Evolutionary conservation across 1,140 invertebrate genomes (phyloP).

Genomic region (Drosophila triauraria): DNA sequence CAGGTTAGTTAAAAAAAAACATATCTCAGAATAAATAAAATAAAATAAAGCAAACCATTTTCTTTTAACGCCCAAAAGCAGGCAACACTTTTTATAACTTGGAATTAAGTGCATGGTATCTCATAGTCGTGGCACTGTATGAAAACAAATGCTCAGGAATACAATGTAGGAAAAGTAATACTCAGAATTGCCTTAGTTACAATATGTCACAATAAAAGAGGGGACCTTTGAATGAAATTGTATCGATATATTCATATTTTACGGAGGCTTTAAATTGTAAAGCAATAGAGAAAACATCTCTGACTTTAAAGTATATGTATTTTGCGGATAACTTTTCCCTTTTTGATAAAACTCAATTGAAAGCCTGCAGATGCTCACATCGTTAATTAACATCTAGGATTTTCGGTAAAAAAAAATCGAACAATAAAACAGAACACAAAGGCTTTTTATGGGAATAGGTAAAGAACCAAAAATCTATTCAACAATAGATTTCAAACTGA

Average conservation of each 20-base stretch:
- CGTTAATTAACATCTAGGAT: neutral
- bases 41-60: neutral
- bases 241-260: no score
- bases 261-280: no score
- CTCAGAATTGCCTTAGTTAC: no score
- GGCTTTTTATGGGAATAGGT: slow-evolving; percentile 4
- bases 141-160: no score
- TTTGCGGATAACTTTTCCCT: neutral
- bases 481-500: slow-evolving; percentile 4
- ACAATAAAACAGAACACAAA: neutral
- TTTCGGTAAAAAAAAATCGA: neutral
- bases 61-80: neutral
- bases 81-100: no score
- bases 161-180: no score
- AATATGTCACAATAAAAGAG: no score
- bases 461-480: slow-evolving; percentile 1
- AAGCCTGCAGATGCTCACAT: neutral
- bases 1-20: no score
- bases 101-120: neutral
- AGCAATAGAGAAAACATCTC: no score
- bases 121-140: neutral
- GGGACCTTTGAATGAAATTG: no score
- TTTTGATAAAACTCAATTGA: neutral
- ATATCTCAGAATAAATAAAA: no score
- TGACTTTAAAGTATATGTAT: no score